Percentiles rank a stretch among this genome's conserved stretches.
phyloP scores from a whole-genome alignment of 2,888 invertebrate genomes.

The Cheilosia pagana region DNA sequence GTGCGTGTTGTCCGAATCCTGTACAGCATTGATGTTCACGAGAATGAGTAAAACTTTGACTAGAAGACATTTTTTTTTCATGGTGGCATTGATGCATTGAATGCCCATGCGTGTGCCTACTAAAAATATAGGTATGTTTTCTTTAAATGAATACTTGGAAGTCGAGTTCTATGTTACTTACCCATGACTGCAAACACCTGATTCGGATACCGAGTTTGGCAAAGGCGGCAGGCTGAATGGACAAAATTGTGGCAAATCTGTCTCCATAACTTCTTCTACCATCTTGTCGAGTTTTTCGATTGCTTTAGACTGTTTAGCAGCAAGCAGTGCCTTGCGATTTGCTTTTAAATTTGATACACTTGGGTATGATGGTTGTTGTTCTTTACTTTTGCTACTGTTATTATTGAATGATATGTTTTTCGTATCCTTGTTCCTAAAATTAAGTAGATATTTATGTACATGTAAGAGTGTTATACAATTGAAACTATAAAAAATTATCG shows the following conservation, averaged over 20 bases:
- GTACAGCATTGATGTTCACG: conserved; percentile 82
- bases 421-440: conserved; percentile 40
- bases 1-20: conserved; percentile 81
- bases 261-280: conserved; percentile 83
- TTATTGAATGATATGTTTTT: conserved; percentile 74
- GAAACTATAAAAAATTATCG: too few relatives aligned
- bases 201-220: conserved; percentile 82
- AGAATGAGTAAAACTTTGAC: conserved; percentile 82
- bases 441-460: not conserved
- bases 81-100: conserved; percentile 75
- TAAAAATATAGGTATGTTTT: conserved; percentile 8
- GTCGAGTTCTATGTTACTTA: conserved; percentile 69
- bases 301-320: conserved; percentile 82
- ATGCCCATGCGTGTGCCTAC: conserved; percentile 77
- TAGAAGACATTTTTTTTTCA: conserved; percentile 80
- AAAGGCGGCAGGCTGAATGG: conserved; percentile 79
- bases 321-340: conserved; percentile 81
- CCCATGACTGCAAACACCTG: conserved; percentile 82
- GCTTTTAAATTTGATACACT: conserved; percentile 80
- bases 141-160: not conserved
- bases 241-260: conserved; percentile 80
- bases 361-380: conserved; percentile 78
- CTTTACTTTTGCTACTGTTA: conserved; percentile 77
- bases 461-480: too few relatives aligned
- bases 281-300: conserved; percentile 83